phyloP scores from a whole-genome alignment of 2,888 invertebrate species.

The Eremobia ochroleuca region DNA sequence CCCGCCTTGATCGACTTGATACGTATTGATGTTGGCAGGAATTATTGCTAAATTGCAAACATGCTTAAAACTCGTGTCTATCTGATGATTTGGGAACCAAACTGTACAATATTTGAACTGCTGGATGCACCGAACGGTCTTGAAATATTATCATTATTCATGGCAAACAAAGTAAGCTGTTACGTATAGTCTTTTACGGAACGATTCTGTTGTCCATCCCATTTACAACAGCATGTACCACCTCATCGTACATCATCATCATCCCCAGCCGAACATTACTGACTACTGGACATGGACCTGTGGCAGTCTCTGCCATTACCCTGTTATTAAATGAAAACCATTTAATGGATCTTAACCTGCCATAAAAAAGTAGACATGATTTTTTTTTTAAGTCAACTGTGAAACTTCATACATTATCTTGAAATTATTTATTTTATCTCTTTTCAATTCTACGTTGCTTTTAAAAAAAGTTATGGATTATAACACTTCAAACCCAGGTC shows the following conservation, averaged over 20 bases:
- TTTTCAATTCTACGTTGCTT: neutral
- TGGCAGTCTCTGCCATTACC: neutral
- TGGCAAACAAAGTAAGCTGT: neutral
- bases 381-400: neutral
- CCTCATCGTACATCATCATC: neutral
- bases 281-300: neutral
- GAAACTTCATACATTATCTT: neutral
- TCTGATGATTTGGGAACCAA: too few species aligned
- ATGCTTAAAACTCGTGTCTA: too few species aligned
- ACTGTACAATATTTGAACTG: too few species aligned
- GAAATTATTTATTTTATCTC: neutral
- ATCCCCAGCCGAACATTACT: neutral
- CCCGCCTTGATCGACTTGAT: neutral
- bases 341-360: neutral
- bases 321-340: neutral
- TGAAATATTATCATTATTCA: neutral
- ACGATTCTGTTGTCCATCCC: neutral
- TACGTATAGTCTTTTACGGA: neutral
- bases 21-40: neutral
- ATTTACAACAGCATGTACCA: neutral
- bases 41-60: neutral
- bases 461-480: neutral
- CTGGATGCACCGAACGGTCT: neutral
- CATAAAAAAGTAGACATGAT: neutral
- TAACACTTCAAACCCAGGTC: constrained; percentile 7